Conservation (phyloP, 2,113 vertebrate genomes). For the Puffinus mauretanicus region DNA sequence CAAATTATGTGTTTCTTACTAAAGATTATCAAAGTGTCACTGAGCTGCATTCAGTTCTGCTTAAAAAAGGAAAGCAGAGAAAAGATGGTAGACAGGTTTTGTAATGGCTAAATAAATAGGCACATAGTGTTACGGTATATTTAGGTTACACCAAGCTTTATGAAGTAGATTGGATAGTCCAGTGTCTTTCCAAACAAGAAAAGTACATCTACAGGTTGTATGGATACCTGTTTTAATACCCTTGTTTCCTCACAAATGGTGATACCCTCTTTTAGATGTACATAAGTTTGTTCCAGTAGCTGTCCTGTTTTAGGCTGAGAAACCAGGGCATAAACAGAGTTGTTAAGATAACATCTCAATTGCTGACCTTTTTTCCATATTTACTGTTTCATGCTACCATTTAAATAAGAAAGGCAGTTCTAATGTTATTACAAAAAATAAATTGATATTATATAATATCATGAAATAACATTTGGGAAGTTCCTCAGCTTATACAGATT, state of each 20-base stretch:
- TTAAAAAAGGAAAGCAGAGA: background rate
- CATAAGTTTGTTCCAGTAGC: background rate
- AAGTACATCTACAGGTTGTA: background rate
- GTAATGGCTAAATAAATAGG: background rate
- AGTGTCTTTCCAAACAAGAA: background rate
- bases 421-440: background rate
- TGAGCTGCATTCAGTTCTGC: background rate
- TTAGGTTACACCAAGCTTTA: background rate
- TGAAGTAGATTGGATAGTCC: background rate
- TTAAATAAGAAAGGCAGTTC: background rate
- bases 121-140: background rate
- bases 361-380: background rate
- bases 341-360: background rate
- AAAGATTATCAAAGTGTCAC: background rate
- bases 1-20: background rate
- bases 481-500: background rate
- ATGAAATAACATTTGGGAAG: background rate
- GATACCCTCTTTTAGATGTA: background rate
- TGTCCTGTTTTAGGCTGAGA: background rate
- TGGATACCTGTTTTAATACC: background rate
- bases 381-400: background rate
- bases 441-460: background rate
- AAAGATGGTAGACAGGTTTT: background rate
- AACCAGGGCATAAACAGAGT: background rate
- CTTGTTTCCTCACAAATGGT: background rate